Evolutionary conservation across 2,113 vertebrate genomes (phyloP).

Genomic region (Stegostoma tigrinum): DNA sequence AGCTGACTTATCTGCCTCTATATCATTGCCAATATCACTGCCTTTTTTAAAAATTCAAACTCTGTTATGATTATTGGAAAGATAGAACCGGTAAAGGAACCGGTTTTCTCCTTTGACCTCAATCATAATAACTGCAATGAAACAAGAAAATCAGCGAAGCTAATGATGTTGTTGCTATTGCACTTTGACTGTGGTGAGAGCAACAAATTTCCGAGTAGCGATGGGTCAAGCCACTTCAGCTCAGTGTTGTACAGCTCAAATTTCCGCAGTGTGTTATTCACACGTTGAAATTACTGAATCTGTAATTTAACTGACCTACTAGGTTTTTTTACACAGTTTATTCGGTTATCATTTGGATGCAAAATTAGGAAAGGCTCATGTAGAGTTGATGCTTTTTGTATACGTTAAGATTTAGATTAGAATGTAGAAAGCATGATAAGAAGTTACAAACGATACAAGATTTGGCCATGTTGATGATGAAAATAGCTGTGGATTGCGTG

Average conservation of each 20-base stretch:
- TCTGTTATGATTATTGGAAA: too few species aligned
- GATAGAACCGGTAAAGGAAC: too few species aligned
- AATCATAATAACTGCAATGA: too few species aligned
- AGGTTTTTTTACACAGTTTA: not conserved
- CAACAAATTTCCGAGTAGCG: not conserved
- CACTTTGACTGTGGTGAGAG: not conserved
- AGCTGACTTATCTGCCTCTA: too few species aligned
- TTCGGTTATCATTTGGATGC: not conserved
- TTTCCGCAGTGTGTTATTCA: not conserved
- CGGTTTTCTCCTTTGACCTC: too few species aligned
- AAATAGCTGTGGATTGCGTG: not conserved
- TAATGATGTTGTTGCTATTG: not conserved
- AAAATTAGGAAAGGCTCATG: not conserved
- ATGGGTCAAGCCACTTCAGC: not conserved
- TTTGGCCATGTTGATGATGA: not conserved
- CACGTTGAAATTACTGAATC: not conserved
- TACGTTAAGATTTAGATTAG: too few species aligned
- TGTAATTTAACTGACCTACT: not conserved
- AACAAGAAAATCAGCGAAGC: not conserved
- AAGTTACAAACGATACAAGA: not conserved
- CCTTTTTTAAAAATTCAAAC: too few species aligned
- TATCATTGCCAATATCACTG: too few species aligned
- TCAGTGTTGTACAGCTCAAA: not conserved
- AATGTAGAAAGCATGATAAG: not conserved
- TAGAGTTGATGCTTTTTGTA: not conserved